phyloP scores from a whole-genome alignment of 2,888 invertebrate species.

The Mythimna vitellina region DNA sequence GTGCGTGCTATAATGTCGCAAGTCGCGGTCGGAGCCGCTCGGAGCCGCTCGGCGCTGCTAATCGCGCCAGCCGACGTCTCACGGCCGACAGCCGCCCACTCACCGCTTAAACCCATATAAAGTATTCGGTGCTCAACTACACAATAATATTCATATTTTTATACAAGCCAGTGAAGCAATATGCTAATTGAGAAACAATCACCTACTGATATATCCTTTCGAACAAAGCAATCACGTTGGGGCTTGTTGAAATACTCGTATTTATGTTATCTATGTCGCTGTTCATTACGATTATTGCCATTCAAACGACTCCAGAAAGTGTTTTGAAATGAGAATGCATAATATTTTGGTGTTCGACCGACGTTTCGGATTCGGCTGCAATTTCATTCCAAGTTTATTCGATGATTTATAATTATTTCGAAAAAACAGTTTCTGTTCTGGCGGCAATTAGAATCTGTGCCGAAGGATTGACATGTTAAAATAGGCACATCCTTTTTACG shows the following conservation, averaged over 20 bases:
- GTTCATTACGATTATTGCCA: slow-evolving; percentile 48
- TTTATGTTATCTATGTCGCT: slow-evolving; percentile 49
- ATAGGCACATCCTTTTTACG: slow-evolving; percentile 54
- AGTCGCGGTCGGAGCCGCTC: slow-evolving; percentile 52
- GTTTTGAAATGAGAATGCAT: slow-evolving; percentile 51
- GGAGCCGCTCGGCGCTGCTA: slow-evolving; percentile 66
- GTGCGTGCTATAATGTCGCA: slow-evolving; percentile 79
- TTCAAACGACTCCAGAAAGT: slow-evolving; percentile 50
- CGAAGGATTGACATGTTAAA: slow-evolving; percentile 35
- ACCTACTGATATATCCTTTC: slow-evolving; percentile 65
- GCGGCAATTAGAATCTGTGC: neutral
- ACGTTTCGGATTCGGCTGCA: neutral
- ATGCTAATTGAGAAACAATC: slow-evolving; percentile 82
- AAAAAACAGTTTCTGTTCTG: neutral
- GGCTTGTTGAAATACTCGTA: slow-evolving; percentile 57
- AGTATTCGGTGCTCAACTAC: slow-evolving; percentile 83
- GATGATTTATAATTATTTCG: neutral
- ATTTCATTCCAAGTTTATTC: neutral
- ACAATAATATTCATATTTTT: slow-evolving; percentile 87
- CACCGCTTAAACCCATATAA: slow-evolving; percentile 88
- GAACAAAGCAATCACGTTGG: slow-evolving; percentile 54
- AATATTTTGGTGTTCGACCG: slow-evolving; percentile 1
- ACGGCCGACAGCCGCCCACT: slow-evolving; percentile 89
- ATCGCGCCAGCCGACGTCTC: slow-evolving; percentile 84
- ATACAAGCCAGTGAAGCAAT: slow-evolving; percentile 80